Conservation (phyloP, 2,113 vertebrate species). For the Myocastor coypus region DNA sequence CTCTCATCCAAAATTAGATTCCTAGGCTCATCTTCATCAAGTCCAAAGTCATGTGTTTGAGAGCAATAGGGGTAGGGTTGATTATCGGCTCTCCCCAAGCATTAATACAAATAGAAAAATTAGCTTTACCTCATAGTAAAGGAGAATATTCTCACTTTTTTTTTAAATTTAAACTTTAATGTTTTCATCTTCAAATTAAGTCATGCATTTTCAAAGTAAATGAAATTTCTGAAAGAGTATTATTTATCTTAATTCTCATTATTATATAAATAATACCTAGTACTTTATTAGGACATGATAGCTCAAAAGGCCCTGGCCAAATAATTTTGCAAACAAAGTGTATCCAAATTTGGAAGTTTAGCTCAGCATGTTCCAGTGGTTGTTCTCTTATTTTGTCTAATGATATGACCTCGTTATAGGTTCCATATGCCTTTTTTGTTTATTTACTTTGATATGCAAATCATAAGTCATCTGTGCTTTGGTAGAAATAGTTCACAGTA, state of each 20-base stretch:
- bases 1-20: not conserved
- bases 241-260: not conserved
- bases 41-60: not conserved
- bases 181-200: not conserved
- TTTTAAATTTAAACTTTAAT: not conserved
- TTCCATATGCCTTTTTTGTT: constrained; percentile 10
- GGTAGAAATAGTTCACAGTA: not conserved
- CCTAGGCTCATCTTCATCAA: not conserved
- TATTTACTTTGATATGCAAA: not conserved
- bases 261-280: not conserved
- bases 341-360: not conserved
- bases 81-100: too few relatives aligned
- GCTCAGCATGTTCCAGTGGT: not conserved
- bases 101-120: not conserved
- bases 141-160: not conserved
- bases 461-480: not conserved
- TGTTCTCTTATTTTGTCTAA: not conserved
- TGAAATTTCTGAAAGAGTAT: not conserved
- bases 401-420: not conserved
- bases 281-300: not conserved
- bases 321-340: not conserved
- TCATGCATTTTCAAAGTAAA: not conserved
- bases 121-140: not conserved
- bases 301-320: not conserved
- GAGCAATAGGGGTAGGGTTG: accelerated